Evolutionary conservation across 2,797 vertebrate species (phyloP).

Genomic region (Dermochelys coriacea): DNA sequence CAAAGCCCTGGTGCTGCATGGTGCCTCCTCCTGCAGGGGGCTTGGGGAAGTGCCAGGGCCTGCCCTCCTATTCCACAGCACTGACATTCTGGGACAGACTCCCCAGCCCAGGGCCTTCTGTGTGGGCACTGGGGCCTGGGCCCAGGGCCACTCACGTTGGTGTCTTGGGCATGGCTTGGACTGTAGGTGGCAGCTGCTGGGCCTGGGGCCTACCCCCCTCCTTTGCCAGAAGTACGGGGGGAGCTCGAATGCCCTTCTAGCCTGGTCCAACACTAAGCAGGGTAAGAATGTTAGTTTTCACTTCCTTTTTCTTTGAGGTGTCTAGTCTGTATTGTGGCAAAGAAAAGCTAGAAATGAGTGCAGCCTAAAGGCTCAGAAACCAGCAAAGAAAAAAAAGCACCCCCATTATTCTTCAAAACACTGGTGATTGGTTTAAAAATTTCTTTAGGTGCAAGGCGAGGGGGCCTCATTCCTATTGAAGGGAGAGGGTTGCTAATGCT

Average conservation of each 20-base stretch:
- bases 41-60: not conserved
- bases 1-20: not conserved
- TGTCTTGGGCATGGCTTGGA: not conserved
- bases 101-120: no score
- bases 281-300: no score
- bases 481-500: no score
- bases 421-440: no score
- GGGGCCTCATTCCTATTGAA: no score
- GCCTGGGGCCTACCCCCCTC: not conserved
- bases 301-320: no score
- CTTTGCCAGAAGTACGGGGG: not conserved
- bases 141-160: not conserved
- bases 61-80: not conserved
- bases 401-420: no score
- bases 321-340: no score
- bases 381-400: no score
- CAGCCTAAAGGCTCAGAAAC: no score
- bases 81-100: not conserved
- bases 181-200: not conserved
- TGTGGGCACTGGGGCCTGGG: not conserved
- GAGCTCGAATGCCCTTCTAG: not conserved
- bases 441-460: rapidly evolving
- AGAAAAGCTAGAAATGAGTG: no score
- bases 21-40: no score
- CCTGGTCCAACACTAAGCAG: not conserved